Percentiles rank a stretch among this genome's conserved stretches.
Conservation (phyloP, 2,113 vertebrate species). For the Melanerpes aurifrons region DNA sequence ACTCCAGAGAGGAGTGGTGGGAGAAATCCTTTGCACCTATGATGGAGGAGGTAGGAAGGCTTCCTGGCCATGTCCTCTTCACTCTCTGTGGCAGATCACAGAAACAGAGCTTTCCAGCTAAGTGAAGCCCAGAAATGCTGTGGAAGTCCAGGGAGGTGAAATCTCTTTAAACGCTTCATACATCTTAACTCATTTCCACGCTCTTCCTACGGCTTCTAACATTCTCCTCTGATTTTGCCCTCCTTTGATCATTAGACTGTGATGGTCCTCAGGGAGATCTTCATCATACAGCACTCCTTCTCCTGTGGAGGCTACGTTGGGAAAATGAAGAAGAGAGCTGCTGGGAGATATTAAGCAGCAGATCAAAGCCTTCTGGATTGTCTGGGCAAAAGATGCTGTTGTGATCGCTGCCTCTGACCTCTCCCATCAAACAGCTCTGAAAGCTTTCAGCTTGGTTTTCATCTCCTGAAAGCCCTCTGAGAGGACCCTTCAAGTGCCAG, state of each 20-base stretch:
- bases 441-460: background rate
- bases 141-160: background rate
- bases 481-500: background rate
- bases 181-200: background rate
- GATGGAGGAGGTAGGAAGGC: background rate
- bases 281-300: background rate
- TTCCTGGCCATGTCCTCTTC: background rate
- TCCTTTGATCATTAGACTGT: slow-evolving; percentile 6
- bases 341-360: background rate
- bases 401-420: background rate
- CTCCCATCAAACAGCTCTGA: background rate
- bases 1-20: background rate
- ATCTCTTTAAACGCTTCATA: slow-evolving; percentile 6
- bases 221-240: background rate
- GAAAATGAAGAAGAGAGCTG: background rate
- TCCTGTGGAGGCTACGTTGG: background rate
- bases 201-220: background rate
- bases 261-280: background rate
- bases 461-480: background rate
- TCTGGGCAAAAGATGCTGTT: background rate
- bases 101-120: background rate
- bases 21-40: background rate
- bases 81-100: background rate
- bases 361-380: slow-evolving; percentile 12
- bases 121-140: background rate